Evolutionary conservation across 1,140 invertebrate species (phyloP).

Genomic region (Drosophila kikkawai): DNA sequence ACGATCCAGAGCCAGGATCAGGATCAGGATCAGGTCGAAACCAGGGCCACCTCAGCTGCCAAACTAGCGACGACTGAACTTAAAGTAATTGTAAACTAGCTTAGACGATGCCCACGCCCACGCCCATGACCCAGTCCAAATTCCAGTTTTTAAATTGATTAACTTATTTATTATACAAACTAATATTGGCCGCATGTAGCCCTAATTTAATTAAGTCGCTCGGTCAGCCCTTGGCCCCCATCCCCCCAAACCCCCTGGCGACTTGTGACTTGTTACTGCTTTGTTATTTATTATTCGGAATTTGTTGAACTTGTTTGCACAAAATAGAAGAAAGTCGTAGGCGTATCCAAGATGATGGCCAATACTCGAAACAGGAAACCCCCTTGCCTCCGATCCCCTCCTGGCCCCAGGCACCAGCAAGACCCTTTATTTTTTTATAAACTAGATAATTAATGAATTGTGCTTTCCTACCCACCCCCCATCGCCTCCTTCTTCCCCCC

Average conservation of each 20-base stretch:
- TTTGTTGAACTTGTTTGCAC: constrained; percentile 58
- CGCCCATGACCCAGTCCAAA: constrained; percentile 17
- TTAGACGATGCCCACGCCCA: constrained; percentile 25
- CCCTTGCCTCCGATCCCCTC: background rate
- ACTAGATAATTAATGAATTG: constrained; percentile 42
- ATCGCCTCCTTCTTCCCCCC: background rate
- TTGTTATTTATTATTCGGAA: constrained; percentile 70
- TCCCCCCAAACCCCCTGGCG: background rate
- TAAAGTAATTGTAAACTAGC: constrained; percentile 75
- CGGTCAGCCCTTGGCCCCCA: background rate
- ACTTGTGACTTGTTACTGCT: constrained; percentile 40
- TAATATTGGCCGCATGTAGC: constrained; percentile 14
- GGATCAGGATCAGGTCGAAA: constrained; percentile 7
- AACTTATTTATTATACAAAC: constrained; percentile 49
- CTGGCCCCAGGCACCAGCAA: constrained; percentile 1
- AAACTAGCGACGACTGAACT: constrained; percentile 69
- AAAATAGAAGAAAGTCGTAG: constrained; percentile 12
- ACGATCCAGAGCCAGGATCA: constrained; percentile 1
- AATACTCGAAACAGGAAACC: constrained; percentile 37
- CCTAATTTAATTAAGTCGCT: constrained; percentile 21
- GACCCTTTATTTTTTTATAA: constrained; percentile 3
- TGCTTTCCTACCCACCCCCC: background rate
- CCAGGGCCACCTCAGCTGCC: constrained; percentile 44
- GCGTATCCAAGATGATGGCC: constrained; percentile 6
- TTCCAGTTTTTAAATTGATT: constrained; percentile 13